Base-by-base conservation (phyloP, 2,113 vertebrate genomes). In the Macquaria australasica region DNA sequence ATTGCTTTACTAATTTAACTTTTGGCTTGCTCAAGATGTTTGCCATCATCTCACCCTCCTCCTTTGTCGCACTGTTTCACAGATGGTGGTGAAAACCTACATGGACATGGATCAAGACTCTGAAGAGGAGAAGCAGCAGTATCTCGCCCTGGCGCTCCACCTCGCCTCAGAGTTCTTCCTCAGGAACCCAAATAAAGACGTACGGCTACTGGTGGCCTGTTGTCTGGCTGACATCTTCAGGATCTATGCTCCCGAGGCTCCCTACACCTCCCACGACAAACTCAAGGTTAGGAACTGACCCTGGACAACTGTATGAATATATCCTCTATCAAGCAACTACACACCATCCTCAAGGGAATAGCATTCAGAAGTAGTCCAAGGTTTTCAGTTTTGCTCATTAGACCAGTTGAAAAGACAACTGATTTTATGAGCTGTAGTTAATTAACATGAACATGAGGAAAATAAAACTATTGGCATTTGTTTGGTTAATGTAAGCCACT, bases 41-140 rank as follows among this genome's bases (percentile, higher is more conserved):
- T 37, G 6, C 21, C 21, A 48, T 56, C 21, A 48, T 56, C 74
- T 86, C 50, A 76, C 25, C 77, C 23, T 72, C 28, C 31, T 31
- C 20, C 43, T 4, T 8, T 79, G 48, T 85, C 3, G 0, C 67
- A 53, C 51, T 74, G 67, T 87, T 77, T 68, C 73, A 80, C 90
- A 99, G 98, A 98, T 99, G 98, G 98, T 99, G 94, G 98, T 99
- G 73, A 99, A 99, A 95, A 99, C 98, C 6, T 99, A 98, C 93
- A 99, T 99, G 98, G 98, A 99, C 93, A 99, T 99, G 98, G 98
- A 99, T 96, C 98, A 99, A 95, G 98, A 99, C 94, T 99, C 98
- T 0, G 98, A 99, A 95, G 98, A 99, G 86, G 98, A 99, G 93
- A 99, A 99, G 92, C 98, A 99, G 92, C 98, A 99, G 94, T 99